Base-by-base conservation (phyloP, 1,140 invertebrate species). In the Bombyx mandarina region DNA sequence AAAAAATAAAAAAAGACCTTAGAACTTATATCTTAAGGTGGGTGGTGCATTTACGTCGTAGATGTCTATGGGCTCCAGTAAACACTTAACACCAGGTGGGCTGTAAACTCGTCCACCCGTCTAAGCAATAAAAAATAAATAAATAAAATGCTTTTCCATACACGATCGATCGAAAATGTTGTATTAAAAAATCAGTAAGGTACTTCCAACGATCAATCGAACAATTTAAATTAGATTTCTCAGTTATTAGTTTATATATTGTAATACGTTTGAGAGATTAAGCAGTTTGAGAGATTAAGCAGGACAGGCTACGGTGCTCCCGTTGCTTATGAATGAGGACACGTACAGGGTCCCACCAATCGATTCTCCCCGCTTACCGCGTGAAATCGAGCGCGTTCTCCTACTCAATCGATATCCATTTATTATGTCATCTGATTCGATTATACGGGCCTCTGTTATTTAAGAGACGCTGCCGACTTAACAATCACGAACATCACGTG, bases 371-470 rank as follows among this genome's bases (percentile, higher is more conserved):
- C 79, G 76, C 66, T 69, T 61, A 73, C 54, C 74, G 77, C 79
- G 79, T 87, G 82, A 85, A 87, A 85, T 85, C 77, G 73, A 71
- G 69, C 67, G 67, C 74, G 69, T 71, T 72, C 73, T 76, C 70
- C 61, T 70, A 71, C 69, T 59, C 65, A 72, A 74, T 65, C 70
- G 74, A 78, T 76, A 62, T 60, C 64, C 69, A 67, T 74, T 77
- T 77, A 75, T 65, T 60, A 65, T 57, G 52, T 65, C 65, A 62
- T 60, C 62, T 63, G 57, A 72, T 66, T 65, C 63, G 60, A 65
- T 65, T 65, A 65, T 57, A 50, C 59, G 8, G 10, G 50, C 50
- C 5, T 51, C 18, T 51, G 18, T 26, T 26, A 35, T 35, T 35
- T n/a, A 35, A 7, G 18, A 35, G 8, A 35, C 50, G n/a, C 26